Conservation (phyloP, 2,888 invertebrate genomes). For the Pomacea canaliculata region DNA sequence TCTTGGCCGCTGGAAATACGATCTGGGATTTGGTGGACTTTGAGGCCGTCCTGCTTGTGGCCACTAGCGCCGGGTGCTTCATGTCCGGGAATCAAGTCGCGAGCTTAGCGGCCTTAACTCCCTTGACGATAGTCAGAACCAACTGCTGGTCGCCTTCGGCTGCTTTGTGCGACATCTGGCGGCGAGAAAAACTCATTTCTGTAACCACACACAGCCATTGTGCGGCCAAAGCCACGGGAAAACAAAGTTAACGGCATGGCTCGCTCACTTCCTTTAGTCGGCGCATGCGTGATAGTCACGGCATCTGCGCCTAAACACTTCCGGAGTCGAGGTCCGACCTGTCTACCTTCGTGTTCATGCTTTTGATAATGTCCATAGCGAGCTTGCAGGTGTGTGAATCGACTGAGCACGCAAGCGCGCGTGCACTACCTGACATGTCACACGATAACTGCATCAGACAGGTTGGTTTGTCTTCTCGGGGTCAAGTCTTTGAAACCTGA, state of each 20-base stretch:
- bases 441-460: too few relatives aligned
- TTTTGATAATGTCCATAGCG: too few relatives aligned
- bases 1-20: too few relatives aligned
- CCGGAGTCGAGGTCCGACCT: too few relatives aligned
- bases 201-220: constrained; percentile 12
- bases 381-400: too few relatives aligned
- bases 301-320: not conserved
- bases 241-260: constrained; percentile 4
- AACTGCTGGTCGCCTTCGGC: not conserved
- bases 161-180: constrained; percentile 3
- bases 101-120: not conserved
- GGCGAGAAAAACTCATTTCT: not conserved
- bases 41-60: too few relatives aligned
- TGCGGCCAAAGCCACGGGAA: constrained; percentile 1
- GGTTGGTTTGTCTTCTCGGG: too few relatives aligned
- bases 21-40: too few relatives aligned
- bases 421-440: too few relatives aligned
- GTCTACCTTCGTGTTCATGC: too few relatives aligned
- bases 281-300: not conserved
- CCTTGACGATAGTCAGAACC: not conserved
- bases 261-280: not conserved
- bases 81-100: constrained; percentile 1
- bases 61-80: not conserved
- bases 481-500: too few relatives aligned
- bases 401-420: too few relatives aligned